A percentile compares a stretch with the other conserved stretches of the same genome.
Evolutionary conservation across 1,140 invertebrate species (phyloP).

Genomic region (Pogonus chalceus): DNA sequence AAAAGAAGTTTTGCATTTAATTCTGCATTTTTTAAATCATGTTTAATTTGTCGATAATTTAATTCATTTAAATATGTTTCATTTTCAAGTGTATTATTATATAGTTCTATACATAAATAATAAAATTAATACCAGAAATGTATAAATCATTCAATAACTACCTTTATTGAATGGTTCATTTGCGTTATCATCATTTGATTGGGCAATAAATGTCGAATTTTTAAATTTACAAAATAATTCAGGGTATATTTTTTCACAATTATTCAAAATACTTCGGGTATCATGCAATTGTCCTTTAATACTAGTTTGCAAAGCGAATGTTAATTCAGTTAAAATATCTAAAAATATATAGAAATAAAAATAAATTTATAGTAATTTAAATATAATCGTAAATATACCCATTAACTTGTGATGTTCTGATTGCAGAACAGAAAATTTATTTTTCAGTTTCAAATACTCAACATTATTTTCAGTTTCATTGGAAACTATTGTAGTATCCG

Average conservation of each 20-base stretch:
- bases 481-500: no score
- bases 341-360: not conserved
- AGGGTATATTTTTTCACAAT: conserved; percentile 2
- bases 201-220: not conserved
- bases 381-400: not conserved
- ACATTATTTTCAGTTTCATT: no score
- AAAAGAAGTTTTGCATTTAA: not conserved
- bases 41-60: not conserved
- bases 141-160: no score
- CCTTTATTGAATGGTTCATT: no score
- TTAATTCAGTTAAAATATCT: not conserved
- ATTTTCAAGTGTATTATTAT: no score
- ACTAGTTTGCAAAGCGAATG: not conserved
- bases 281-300: not conserved
- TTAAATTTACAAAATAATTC: conserved; percentile 1
- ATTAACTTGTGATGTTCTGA: not conserved
- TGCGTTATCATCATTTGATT: not conserved
- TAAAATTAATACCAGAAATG: no score
- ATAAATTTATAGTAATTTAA: not conserved
- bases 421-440: not conserved
- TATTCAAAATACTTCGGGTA: not conserved
- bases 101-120: no score
- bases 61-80: no score
- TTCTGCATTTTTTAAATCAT: not conserved
- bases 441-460: not conserved